Percentiles rank a stretch among this genome's conserved stretches.
phyloP scores from a whole-genome alignment of 1,140 invertebrate species.

The Tetranychus urticae region DNA sequence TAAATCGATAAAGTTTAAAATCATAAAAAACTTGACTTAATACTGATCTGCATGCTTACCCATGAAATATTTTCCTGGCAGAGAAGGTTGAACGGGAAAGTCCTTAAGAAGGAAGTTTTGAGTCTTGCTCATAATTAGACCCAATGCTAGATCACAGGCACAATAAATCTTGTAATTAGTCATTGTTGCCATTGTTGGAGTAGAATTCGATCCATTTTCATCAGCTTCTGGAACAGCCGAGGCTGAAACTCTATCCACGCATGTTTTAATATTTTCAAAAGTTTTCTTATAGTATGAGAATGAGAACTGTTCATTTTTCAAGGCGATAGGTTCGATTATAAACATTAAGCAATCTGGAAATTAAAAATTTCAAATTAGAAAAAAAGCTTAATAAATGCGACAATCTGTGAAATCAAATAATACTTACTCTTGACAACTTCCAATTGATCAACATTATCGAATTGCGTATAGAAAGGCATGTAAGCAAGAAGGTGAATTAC shows the following conservation, averaged over 20 bases:
- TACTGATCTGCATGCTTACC: constrained; percentile 12
- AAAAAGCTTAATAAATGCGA: background rate
- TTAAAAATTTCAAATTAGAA: constrained; percentile 1
- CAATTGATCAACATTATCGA: constrained; percentile 41
- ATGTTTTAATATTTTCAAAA: constrained; percentile 37
- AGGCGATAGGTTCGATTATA: constrained; percentile 71
- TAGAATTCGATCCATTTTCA: background rate
- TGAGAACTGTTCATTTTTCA: constrained; percentile 75
- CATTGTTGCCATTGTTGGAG: constrained; percentile 3
- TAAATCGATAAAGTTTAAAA: background rate
- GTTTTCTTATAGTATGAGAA: constrained; percentile 83
- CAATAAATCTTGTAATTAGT: constrained; percentile 67
- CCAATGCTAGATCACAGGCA: constrained; percentile 75
- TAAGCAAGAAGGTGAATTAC: constrained; percentile 77
- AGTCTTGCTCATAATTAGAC: constrained; percentile 60
- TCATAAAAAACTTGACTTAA: background rate
- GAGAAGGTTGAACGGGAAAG: constrained; percentile 46
- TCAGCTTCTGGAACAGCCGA: background rate
- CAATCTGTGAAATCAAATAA: background rate
- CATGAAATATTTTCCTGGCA: constrained; percentile 24
- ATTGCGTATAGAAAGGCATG: constrained; percentile 51
- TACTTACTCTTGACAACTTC: constrained; percentile 15
- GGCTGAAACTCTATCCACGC: constrained; percentile 7
- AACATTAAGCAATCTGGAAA: constrained; percentile 51
- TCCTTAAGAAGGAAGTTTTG: constrained; percentile 67